Conservation (phyloP, 2,888 invertebrate genomes). For the Sisyra terminalis region DNA sequence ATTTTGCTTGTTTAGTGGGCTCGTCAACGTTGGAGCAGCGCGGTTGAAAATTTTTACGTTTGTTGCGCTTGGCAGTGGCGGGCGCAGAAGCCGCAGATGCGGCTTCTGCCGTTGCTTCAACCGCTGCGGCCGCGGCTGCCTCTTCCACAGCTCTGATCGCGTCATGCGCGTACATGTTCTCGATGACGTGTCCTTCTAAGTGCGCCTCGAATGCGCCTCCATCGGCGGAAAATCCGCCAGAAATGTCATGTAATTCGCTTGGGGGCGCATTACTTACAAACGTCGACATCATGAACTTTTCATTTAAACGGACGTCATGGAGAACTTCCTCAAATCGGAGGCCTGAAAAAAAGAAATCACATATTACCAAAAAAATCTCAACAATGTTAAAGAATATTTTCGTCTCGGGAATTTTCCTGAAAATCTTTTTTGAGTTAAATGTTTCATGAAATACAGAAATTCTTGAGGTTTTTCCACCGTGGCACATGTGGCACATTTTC, state of each 20-base stretch:
- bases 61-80: constrained; percentile 40
- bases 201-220: not conserved
- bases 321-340: too few relatives aligned
- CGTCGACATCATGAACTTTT: constrained; percentile 1
- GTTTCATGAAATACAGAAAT: too few relatives aligned
- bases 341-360: too few relatives aligned
- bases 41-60: constrained; percentile 64
- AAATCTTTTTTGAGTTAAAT: too few relatives aligned
- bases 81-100: not conserved
- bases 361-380: too few relatives aligned
- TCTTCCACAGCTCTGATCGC: not conserved
- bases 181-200: not conserved
- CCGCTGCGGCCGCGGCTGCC: not conserved
- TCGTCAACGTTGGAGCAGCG: constrained; percentile 44
- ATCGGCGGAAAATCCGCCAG: not conserved
- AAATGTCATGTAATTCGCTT: not conserved
- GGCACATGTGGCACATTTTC: too few relatives aligned
- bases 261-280: constrained; percentile 4
- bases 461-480: too few relatives aligned
- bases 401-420: too few relatives aligned
- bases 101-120: not conserved
- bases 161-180: not conserved
- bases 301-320: too few relatives aligned
- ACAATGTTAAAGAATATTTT: too few relatives aligned
- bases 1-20: constrained; percentile 28